Base-by-base conservation (phyloP, 2,797 vertebrate species). In the Sparidentex hasta region DNA sequence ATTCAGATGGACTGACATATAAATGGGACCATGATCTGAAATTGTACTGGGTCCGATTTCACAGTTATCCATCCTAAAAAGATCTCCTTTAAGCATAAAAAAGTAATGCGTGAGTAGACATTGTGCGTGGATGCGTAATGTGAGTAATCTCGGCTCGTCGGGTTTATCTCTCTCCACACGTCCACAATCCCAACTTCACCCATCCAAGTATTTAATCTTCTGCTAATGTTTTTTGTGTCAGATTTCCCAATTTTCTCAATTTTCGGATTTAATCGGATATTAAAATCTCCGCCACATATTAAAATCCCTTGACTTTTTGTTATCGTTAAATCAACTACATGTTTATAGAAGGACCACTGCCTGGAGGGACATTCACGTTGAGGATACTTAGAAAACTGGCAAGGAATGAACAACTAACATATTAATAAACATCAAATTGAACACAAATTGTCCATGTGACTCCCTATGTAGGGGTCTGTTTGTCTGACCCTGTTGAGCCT, bases 251-350 rank as follows among this genome's bases (percentile, higher is more conserved):
- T n/a, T n/a, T n/a, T n/a, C n/a, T n/a, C 66, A 0, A 75, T 2
- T 47, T 17, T 63, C 0, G 48, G 14, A 3, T 71, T 75, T 18
- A 89, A 5, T 1, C 3, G 2, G 0, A 80, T 33, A 14, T 76
- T 86, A 8, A 81, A 76, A 11, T 85, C 75, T 0, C 68, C 52
- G 0, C 77, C 68, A 43, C 71, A 74, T n/a, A 81, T 38, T 27
- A 83, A 17, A 8, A 61, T 76, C 1, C 57, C 77, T 17, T 74
- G 56, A 0, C 33, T 47, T 61, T 78, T 75, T 16, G 86, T 76
- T 20, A 16, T 46, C 43, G 71, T 82, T 65, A 84, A 3, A 18
- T 85, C 56, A 13, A 84, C 1, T 2, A 83, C 52, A 2, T 54
- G 14, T 69, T 33, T 71, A 21, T 81, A 80, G 1, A 88, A 55